Percentiles rank a stretch among this genome's conserved stretches.
Evolutionary conservation across 2,113 vertebrate genomes (phyloP).

Genomic region (Sus scrofa): DNA sequence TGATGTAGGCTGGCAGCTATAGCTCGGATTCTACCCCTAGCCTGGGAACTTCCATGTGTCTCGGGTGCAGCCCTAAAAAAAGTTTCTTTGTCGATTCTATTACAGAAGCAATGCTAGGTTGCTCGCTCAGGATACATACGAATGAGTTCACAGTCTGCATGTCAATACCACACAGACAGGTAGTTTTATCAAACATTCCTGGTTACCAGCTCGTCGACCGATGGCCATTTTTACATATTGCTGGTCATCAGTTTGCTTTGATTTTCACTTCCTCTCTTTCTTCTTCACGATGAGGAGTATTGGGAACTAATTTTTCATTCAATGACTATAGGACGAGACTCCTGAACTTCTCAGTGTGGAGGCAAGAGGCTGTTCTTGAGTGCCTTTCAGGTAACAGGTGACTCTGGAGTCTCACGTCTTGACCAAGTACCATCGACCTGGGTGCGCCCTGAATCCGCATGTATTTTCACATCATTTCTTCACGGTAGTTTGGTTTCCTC

Average conservation of each 20-base stretch:
- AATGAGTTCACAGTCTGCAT: not conserved
- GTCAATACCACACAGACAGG: not conserved
- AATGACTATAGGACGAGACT: rapidly evolving
- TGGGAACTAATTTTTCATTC: not conserved
- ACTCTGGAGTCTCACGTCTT: not conserved
- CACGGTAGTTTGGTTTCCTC: not conserved
- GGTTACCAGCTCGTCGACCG: not conserved
- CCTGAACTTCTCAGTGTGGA: not conserved
- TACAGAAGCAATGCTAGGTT: not conserved
- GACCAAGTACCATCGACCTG: not conserved
- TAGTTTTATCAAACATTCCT: not conserved
- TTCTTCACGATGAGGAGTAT: not conserved
- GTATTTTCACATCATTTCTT: not conserved
- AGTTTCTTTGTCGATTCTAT: not conserved
- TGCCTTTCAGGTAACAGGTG: not conserved
- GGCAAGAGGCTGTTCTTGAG: not conserved
- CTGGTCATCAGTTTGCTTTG: not conserved
- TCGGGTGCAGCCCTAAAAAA: not conserved
- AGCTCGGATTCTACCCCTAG: no score
- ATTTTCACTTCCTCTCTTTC: not conserved
- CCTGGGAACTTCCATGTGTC: no score
- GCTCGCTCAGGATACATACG: not conserved
- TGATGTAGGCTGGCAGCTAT: no score
- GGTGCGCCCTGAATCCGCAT: not conserved
- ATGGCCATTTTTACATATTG: not conserved